Evolutionary conservation across 2,113 vertebrate genomes (phyloP).

Genomic region (Thomomys bottae): DNA sequence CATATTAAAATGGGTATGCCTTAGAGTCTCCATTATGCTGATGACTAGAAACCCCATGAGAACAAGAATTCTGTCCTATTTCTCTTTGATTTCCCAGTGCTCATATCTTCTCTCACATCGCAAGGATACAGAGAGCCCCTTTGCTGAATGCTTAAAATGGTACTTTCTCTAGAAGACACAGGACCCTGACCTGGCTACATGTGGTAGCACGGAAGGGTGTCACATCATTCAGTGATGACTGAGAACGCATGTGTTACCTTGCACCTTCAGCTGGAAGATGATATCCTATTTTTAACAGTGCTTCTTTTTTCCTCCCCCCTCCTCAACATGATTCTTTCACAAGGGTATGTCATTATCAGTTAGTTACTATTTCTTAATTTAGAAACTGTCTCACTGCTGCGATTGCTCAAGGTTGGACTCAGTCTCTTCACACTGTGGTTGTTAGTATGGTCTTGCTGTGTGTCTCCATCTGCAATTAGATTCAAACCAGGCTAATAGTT

Average conservation of each 20-base stretch:
- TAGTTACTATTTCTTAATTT: conserved; percentile 81
- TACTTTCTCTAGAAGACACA: background rate
- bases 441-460: conserved; percentile 23
- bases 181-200: conserved; percentile 35
- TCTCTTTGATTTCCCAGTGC: conserved; percentile 38
- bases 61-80: conserved; percentile 16
- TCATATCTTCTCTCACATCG: background rate
- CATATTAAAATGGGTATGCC: background rate
- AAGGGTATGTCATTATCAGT: conserved; percentile 73
- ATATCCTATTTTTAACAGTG: conserved; percentile 72
- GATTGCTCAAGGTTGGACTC: conserved; percentile 57
- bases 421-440: conserved; percentile 54
- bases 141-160: conserved; percentile 29
- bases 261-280: conserved; percentile 48
- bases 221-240: background rate
- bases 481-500: conserved; percentile 37
- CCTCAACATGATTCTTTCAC: conserved; percentile 57
- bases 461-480: background rate
- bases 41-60: background rate
- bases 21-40: background rate
- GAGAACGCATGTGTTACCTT: conserved; percentile 61
- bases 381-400: conserved; percentile 61
- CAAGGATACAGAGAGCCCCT: conserved; percentile 2
- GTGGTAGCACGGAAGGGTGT: background rate
- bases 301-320: background rate